A percentile compares a stretch with the other conserved stretches of the same genome.
Evolutionary conservation across 2,797 vertebrate species (phyloP).

Genomic region (Clangula hyemalis): DNA sequence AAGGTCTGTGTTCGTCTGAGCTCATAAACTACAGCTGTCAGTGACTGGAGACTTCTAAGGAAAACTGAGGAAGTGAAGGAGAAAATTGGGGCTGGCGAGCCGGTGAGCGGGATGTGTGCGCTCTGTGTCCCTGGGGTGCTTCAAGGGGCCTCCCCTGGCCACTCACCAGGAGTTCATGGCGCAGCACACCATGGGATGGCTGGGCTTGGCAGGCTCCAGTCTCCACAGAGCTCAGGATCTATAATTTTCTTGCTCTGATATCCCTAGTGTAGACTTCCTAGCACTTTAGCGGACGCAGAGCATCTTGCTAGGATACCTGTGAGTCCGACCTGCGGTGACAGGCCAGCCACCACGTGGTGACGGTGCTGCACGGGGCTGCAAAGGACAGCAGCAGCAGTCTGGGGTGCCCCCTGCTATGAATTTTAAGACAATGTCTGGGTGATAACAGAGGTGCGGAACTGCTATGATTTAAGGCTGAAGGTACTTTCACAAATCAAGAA

Average conservation of each 20-base stretch:
- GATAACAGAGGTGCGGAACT: no score
- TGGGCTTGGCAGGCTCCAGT: not conserved
- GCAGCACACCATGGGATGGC: not conserved
- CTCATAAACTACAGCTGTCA: not conserved
- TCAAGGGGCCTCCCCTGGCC: not conserved
- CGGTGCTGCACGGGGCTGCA: not conserved
- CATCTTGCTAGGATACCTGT: not conserved
- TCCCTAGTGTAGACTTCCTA: not conserved
- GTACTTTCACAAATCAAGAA: not conserved
- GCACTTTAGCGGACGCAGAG: not conserved
- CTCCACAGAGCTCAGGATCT: not conserved
- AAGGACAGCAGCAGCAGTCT: fast-evolving
- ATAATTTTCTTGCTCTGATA: not conserved
- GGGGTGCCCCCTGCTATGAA: fast-evolving
- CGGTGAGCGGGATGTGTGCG: fast-evolving
- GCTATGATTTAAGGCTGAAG: not conserved
- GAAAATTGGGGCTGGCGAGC: fast-evolving
- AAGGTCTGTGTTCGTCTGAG: not conserved
- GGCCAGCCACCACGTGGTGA: fast-evolving
- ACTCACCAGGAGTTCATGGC: not conserved
- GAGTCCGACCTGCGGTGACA: not conserved
- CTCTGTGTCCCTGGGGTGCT: fast-evolving
- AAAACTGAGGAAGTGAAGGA: not conserved
- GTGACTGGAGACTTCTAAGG: not conserved
- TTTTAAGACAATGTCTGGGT: not conserved